phyloP scores from a whole-genome alignment of 1,140 invertebrate genomes.

The Centruroides sculpturatus region DNA sequence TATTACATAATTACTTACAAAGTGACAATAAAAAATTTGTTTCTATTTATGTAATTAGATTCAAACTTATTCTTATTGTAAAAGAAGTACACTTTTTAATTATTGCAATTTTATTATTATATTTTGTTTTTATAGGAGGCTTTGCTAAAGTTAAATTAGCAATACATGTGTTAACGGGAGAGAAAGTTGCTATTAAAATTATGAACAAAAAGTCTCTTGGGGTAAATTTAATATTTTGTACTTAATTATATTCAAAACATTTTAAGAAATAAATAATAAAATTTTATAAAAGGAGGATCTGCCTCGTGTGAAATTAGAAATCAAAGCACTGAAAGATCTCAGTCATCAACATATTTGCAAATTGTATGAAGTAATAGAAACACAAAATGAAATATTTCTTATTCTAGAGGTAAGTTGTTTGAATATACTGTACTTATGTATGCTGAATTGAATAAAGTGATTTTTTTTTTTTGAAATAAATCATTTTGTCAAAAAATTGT shows the following conservation, averaged over 20 bases:
- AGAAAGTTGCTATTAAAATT: constrained; percentile 75
- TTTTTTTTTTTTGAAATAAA: no score
- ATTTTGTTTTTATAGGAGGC: constrained; percentile 35
- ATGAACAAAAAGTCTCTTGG: constrained; percentile 60
- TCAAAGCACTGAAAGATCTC: constrained; percentile 61
- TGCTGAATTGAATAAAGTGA: no score
- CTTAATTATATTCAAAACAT: not conserved
- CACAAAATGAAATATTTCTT: constrained; percentile 49
- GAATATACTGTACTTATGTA: no score
- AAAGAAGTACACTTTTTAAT: no score
- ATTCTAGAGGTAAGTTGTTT: constrained; percentile 44
- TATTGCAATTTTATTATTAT: no score
- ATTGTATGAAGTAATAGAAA: constrained; percentile 69
- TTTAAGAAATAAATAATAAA: not conserved
- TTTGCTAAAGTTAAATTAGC: constrained; percentile 70
- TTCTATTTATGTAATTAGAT: no score
- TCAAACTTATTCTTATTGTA: no score
- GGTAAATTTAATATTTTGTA: constrained; percentile 32
- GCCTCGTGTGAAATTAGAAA: constrained; percentile 57
- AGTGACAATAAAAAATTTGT: no score
- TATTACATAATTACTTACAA: no score
- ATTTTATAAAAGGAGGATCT: constrained; percentile 50
- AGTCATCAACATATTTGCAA: constrained; percentile 69
- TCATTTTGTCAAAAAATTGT: no score
- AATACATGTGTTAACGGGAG: constrained; percentile 56